Evolutionary conservation across 2,113 vertebrate genomes (phyloP), one percentile per base, ranked within the genome.

Genomic region (Nyctibius bracteatus): DNA sequence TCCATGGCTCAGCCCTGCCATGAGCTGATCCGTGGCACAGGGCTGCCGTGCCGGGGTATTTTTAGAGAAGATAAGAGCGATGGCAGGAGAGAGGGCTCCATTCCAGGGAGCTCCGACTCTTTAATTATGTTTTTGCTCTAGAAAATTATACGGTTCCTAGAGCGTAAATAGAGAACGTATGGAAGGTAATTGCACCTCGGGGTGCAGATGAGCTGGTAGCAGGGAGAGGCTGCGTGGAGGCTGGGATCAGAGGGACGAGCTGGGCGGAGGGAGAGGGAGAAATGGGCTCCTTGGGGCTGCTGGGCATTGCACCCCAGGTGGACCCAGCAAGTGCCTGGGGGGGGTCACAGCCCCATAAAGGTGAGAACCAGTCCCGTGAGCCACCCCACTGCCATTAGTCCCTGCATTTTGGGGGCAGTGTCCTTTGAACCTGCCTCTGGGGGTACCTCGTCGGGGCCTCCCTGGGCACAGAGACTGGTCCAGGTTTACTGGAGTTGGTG

Each of bases 101-200:
- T 68, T 90, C 68, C 68, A 43, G 65, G 72, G 31, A 78, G 12
- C 73, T 73, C 27, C 2, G 1, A 59, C 44, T 57, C 88, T 91
- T 89, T 95, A 92, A 97, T 95, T 92, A 92, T 31, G 88, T 19
- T 92, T 84, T 84, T 52, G 88, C 87, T 62, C 37, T 81, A 9
- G 93, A 65, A 89, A 81, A 96, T 96, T 39, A 92, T 9, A 91
- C 5, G 62, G 70, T 91, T 94, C 67, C 80, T 51, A 6, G 54
- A 94, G 81, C 37, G 2, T 49, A 93, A 95, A 77, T 79, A 59
- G 72, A 67, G 86, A 86, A 33, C 15, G 5, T 39, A 16, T 16
- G 37, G 94, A 58, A 86, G 66, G 93, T 88, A 94, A 97, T 97
- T 97, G 97, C 78, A 86, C 80, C 94, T 88, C 74, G 0, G 74